Base-by-base conservation (phyloP, 2,113 vertebrate species). In the Cyanoderma ruficeps region DNA sequence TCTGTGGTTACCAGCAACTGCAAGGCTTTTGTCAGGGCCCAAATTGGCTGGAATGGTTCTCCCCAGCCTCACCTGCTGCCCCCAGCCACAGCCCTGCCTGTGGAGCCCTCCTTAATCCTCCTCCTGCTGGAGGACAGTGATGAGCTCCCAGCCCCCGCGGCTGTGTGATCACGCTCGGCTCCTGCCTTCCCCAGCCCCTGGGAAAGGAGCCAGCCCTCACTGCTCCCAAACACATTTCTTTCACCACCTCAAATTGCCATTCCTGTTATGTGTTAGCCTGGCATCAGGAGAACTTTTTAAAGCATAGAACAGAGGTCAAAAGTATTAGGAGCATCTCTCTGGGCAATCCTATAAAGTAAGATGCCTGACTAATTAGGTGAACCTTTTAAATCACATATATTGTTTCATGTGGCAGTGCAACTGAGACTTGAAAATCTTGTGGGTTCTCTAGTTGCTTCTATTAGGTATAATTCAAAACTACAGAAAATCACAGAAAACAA, bases 81-180 rank as follows among this genome's bases (percentile, higher is more conserved):
- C n/a, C 24, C 59, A 61, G 15, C 6, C 39, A 42, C 7, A 55
- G 61, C 39, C 49, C 39, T 65, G 50, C 33, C 30, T 19, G 3
- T 6, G 31, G 21, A 60, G n/a, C 13, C 55, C 67, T 44, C 33
- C 15, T 22, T 13, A 33, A 53, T 35, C 13, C 67, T 39, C 0
- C 1, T 4, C 0, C 1, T 15, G 9, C 49, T 74, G 60, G 0
- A 6, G 53, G 52, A 33, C 9, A 7, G 44, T 2, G 5, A 10
- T 0, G 4, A 47, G 46, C 19, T 57, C 16, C 46, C 46, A 61
- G 41, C 18, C n/a, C 35, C 6, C 0, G 1, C 0, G 28, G 50
- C 50, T 56, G 18, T 3, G 28, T 2, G 35, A 30, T 13, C 33
- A 2, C 0, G 0, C 46, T 19, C n/a, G 41, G 47, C 35, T 25